Evolutionary conservation across 2,113 vertebrate species (phyloP).

Genomic region (Megaleporinus macrocephalus): DNA sequence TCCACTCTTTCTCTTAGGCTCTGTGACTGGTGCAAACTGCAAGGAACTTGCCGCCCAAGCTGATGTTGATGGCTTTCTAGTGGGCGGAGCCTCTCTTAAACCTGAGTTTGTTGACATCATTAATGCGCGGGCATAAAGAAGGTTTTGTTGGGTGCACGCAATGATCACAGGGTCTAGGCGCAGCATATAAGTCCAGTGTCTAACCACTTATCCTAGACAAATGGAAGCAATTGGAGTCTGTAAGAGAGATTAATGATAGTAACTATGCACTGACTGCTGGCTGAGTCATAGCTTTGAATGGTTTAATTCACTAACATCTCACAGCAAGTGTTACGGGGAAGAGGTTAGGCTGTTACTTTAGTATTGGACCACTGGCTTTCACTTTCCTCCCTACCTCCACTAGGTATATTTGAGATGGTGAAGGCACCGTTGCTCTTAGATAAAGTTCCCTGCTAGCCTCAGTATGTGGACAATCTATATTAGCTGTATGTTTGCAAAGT

Average conservation of each 20-base stretch:
- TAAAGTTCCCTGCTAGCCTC: not conserved
- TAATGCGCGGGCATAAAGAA: constrained; percentile 81
- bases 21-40: constrained; percentile 87
- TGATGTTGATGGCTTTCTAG: constrained; percentile 92
- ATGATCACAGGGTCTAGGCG: not conserved
- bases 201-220: not conserved
- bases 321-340: not conserved
- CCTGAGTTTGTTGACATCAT: constrained; percentile 92
- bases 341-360: not conserved
- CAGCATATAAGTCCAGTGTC: not conserved
- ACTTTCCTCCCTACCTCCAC: not conserved
- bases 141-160: not conserved
- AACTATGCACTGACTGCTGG: not conserved
- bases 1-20: constrained; percentile 74
- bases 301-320: not conserved
- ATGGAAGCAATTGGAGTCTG: not conserved
- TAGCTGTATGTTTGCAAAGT: not conserved
- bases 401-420: not conserved
- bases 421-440: not conserved
- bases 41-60: constrained; percentile 87
- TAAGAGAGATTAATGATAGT: not conserved
- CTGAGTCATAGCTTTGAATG: not conserved
- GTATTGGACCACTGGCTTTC: not conserved
- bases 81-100: constrained; percentile 92
- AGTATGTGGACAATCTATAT: not conserved